Conservation (phyloP, 2,113 vertebrate species). For the Mus musculus region GRCm39 chr4:25772001-25772500, state of each 20-base stretch:
- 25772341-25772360: background rate
- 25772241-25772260: background rate
- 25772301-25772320: too few species aligned
- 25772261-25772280: background rate
- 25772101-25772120: background rate
- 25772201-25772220: constrained; percentile 6
- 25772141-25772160: constrained; percentile 32
- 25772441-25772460: background rate
- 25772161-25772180: background rate
- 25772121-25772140: background rate
- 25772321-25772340: background rate
- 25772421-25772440: background rate
- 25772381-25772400: background rate
- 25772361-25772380: background rate
- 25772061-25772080: too few species aligned
- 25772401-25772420: background rate
- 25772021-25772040: too few species aligned
- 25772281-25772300: too few species aligned
- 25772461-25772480: background rate
- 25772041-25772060: too few species aligned
- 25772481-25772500: background rate
- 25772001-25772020: too few species aligned
- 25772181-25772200: background rate
- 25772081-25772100: too few species aligned
- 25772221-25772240: background rate